A percentile compares a stretch with the other conserved stretches of the same genome.
Conservation (phyloP, 2,888 invertebrate species). For the Colostygia pectinataria region DNA sequence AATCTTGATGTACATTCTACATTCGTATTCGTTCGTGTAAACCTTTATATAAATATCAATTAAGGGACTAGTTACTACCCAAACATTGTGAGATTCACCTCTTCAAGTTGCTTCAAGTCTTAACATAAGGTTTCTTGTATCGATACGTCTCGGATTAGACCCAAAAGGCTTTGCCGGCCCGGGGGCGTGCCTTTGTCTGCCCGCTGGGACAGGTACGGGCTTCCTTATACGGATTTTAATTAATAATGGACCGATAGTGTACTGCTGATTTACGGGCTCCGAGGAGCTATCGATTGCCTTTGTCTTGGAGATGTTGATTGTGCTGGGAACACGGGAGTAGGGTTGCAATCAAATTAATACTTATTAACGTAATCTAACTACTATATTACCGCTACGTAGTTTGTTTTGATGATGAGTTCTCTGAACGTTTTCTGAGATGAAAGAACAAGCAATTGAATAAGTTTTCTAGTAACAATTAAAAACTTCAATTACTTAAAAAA, state of each 20-base stretch:
- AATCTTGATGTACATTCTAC: too few relatives aligned
- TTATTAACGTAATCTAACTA: not conserved
- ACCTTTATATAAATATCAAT: not conserved
- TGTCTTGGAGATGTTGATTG: conserved; percentile 29
- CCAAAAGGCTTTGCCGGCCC: conserved; percentile 67
- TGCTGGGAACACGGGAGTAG: conserved; percentile 25
- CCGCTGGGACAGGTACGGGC: conserved; percentile 74
- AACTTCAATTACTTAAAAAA: too few relatives aligned
- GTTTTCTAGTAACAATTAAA: too few relatives aligned
- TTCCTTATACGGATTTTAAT: conserved; percentile 74
- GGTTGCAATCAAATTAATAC: conserved; percentile 13
- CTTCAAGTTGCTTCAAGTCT: conserved; percentile 9
- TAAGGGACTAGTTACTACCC: not conserved
- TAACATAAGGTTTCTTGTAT: conserved; percentile 58
- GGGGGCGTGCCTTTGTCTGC: conserved; percentile 60
- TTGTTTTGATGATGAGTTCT: not conserved
- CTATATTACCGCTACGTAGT: not conserved
- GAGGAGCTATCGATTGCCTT: conserved; percentile 35
- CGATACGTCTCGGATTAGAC: conserved; percentile 72
- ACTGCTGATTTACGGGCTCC: conserved; percentile 52
- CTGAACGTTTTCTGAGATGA: not conserved
- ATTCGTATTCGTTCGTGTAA: too few relatives aligned
- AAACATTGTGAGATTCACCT: not conserved
- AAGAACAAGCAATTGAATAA: too few relatives aligned
- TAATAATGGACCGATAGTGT: conserved; percentile 76